phyloP scores from a whole-genome alignment of 2,113 vertebrate species.

The Daphoenositta chrysoptera region DNA sequence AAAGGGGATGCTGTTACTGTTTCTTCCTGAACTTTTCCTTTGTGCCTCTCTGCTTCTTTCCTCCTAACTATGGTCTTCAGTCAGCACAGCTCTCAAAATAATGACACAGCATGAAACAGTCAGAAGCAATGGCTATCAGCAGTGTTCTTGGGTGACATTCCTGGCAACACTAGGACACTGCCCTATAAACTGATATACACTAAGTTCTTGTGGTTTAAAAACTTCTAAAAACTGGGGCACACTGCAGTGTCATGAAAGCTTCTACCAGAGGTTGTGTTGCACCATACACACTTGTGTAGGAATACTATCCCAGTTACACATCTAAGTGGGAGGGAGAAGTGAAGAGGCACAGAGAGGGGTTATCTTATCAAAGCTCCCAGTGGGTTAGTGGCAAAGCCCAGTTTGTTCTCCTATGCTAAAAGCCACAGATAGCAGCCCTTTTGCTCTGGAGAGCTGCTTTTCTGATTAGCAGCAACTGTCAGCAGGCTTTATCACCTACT shows the following conservation, averaged over 20 bases:
- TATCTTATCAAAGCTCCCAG: slow-evolving; percentile 18
- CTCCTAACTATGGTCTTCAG: not conserved
- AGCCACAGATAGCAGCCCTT: not conserved
- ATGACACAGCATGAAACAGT: not conserved
- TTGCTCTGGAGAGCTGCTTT: not conserved
- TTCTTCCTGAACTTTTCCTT: not conserved
- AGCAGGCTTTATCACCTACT: slow-evolving; percentile 1
- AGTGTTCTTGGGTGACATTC: not conserved
- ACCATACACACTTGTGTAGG: not conserved
- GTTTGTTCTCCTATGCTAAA: not conserved
- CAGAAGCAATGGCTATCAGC: not conserved
- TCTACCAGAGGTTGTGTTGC: not conserved
- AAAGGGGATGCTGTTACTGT: not conserved
- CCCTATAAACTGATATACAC: not conserved
- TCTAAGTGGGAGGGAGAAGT: not conserved
- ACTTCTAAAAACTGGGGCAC: not conserved
- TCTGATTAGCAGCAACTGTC: slow-evolving; percentile 45
- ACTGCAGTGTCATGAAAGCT: not conserved
- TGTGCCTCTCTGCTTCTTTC: not conserved
- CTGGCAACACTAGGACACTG: not conserved
- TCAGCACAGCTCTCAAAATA: not conserved
- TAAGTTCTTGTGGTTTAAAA: not conserved
- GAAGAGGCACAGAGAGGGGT: not conserved
- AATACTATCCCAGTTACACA: not conserved
- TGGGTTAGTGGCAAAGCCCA: not conserved